Evolutionary conservation across 1,140 invertebrate species (phyloP), one percentile per base, ranked within the genome.

Genomic region (Propsilocerus akamusi): DNA sequence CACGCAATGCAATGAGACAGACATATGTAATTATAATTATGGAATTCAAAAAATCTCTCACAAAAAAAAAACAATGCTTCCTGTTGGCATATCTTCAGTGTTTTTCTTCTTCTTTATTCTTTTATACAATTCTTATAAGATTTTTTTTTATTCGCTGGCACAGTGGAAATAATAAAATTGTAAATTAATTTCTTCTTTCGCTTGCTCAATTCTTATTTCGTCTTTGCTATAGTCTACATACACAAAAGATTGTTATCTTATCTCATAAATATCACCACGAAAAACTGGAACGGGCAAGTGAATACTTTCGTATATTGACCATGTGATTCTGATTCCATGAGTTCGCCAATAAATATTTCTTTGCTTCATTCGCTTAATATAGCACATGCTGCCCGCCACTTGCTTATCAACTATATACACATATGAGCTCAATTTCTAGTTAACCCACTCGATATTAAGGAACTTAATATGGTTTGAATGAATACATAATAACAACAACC

Each of bases 151-250:
- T n/a, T n/a, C n/a, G n/a, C n/a, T n/a, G n/a, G n/a, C n/a, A n/a
- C n/a, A n/a, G n/a, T n/a, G 34, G 34, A 41, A 41, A 41, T 37
- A 41, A 41, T n/a, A n/a, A 37, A 41, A 41, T 41, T 41, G 34
- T 41, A 41, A 41, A 41, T 41, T 41, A 41, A 41, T 41, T 41
- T 17, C 14, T 20, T 10, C 22, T 17, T 17, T 17, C 14, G 17
- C 17, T 17, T 41, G 4, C 34, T 17, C 14, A 8, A 17, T 17
- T 41, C 22, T 41, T 5, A 20, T 34, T 6, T n/a, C 20, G 8
- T 22, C 14, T 41, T 41, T 41, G 14, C 22, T 20, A 41, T 20
- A 14, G 34, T 41, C 34, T n/a, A n/a, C n/a, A 14, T 41, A 6
- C 34, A 20, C 17, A 4, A 20, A 20, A 41, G 34, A 41, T 41